Evolutionary conservation across 2,797 vertebrate genomes (phyloP).

Genomic region (Perodicticus potto): DNA sequence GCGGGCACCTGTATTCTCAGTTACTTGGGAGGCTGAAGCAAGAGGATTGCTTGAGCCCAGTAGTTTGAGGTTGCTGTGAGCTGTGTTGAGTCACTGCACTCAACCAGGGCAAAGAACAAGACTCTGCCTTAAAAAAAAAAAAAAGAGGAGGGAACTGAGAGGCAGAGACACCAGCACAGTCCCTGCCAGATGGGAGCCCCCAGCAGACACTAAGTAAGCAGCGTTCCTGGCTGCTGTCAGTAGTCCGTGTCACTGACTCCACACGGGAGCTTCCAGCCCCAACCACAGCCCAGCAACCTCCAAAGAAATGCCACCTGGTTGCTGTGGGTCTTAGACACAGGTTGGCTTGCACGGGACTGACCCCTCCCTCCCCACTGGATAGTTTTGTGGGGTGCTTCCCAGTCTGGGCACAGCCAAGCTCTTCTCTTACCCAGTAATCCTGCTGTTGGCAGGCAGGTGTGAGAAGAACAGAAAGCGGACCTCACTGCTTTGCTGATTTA

Average conservation of each 20-base stretch:
- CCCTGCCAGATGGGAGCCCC: fast-evolving
- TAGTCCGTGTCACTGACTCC: background rate
- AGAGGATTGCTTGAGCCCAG: too few relatives aligned
- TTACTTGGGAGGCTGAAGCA: too few relatives aligned
- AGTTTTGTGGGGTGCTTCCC: background rate
- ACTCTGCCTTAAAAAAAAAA: too few relatives aligned
- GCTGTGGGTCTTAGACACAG: background rate
- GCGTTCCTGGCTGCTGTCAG: fast-evolving
- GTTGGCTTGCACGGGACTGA: background rate
- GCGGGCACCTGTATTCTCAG: too few relatives aligned
- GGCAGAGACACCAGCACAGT: fast-evolving
- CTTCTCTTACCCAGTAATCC: conserved; percentile 5
- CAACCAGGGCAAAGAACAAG: too few relatives aligned
- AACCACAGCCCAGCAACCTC: background rate
- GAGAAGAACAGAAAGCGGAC: conserved; percentile 50
- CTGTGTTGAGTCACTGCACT: too few relatives aligned
- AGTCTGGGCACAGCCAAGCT: background rate
- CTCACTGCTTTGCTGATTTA: conserved; percentile 48
- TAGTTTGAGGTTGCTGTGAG: too few relatives aligned
- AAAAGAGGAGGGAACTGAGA: background rate
- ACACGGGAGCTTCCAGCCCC: background rate
- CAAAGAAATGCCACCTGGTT: background rate
- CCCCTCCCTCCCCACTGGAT: background rate
- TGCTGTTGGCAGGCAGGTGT: conserved; percentile 55
- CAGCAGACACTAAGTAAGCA: background rate